Conservation (phyloP, 2,797 vertebrate species). For the Xerus rutilus region DNA sequence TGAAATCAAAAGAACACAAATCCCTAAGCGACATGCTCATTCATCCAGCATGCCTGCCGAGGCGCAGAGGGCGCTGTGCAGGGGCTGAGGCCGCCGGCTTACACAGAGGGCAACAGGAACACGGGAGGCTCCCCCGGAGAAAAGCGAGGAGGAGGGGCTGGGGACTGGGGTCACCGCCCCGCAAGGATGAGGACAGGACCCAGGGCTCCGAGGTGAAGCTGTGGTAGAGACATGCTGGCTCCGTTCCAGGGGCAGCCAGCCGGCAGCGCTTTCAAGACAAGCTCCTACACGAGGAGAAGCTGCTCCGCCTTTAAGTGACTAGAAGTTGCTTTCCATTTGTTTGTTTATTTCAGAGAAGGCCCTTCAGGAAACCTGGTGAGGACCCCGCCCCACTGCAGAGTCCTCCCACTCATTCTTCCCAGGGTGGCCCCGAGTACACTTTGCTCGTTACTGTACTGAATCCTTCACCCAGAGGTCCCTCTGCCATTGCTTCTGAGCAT, state of each 20-base stretch:
- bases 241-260: neutral
- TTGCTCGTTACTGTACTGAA: neutral
- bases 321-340: no score
- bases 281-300: neutral
- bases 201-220: fast-evolving
- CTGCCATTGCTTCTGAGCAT: neutral
- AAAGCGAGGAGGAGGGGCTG: fast-evolving
- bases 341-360: neutral
- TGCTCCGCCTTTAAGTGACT: no score
- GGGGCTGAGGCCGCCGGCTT: no score
- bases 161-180: neutral
- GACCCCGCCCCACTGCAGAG: neutral
- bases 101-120: neutral
- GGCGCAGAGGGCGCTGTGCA: fast-evolving
- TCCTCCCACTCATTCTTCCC: no score
- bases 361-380: neutral
- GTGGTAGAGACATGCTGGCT: fast-evolving
- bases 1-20: neutral
- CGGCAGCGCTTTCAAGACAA: neutral
- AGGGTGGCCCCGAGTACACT: neutral
- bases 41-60: fast-evolving
- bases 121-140: neutral
- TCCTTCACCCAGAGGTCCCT: neutral
- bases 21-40: neutral
- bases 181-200: fast-evolving